These are phyloP conservation scores for Ophthalmolycus amberensis DNA, from an alignment of 2,113 vertebrate species.

Conservation along the genomic window DNA sequence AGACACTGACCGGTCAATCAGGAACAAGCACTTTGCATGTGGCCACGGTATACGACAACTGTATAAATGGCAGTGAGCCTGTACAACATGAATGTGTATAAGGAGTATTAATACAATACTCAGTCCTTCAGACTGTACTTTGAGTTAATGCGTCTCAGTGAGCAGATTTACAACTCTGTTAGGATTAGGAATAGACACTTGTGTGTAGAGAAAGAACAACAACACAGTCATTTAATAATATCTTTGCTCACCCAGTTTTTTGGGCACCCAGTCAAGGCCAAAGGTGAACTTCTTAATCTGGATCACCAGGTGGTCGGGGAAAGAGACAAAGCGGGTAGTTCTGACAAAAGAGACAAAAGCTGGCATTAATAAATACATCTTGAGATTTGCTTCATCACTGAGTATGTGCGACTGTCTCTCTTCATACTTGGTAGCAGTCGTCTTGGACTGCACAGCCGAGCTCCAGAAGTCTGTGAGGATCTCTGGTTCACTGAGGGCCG, in stretches of 20 bases:
- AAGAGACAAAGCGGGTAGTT: constrained; percentile 97
- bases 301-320: constrained; percentile 97
- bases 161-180: not conserved
- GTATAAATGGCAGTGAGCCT: not conserved
- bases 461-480: constrained; percentile 99
- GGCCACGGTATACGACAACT: not conserved
- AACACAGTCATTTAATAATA: constrained; percentile 1
- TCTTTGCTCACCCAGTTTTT: constrained; percentile 92
- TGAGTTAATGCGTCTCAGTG: not conserved
- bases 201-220: not conserved
- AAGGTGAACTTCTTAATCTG: constrained; percentile 99
- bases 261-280: constrained; percentile 98
- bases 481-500: constrained; percentile 94
- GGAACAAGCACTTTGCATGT: not conserved
- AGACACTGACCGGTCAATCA: not conserved
- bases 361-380: constrained; percentile 15
- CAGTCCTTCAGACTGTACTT: not conserved
- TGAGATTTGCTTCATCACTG: not conserved
- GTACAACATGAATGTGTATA: not conserved
- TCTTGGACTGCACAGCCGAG: constrained; percentile 96
- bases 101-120: not conserved
- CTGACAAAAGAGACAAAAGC: constrained; percentile 74
- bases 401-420: not conserved
- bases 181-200: not conserved
- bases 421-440: constrained; percentile 95